Percentiles rank a stretch among this genome's conserved stretches.
phyloP scores from a whole-genome alignment of 2,888 invertebrate species.

The Xanthorhoe designata region DNA sequence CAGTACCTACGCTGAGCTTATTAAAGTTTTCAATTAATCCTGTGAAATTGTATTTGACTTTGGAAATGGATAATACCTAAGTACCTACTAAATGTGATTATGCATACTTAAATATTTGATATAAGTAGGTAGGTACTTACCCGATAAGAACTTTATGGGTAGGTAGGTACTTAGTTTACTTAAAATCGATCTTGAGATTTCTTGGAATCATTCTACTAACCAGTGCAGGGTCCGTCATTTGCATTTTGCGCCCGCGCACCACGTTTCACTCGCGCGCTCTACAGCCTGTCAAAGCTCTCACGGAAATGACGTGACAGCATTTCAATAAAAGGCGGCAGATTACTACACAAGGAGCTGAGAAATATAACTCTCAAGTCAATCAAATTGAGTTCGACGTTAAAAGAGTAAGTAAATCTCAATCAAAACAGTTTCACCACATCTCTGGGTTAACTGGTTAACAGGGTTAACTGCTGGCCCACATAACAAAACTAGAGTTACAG shows the following conservation, averaged over 20 bases:
- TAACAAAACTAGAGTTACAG: constrained; percentile 39
- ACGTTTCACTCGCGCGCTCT: constrained; percentile 53
- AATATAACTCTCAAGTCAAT: constrained; percentile 34
- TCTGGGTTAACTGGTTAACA: constrained; percentile 42
- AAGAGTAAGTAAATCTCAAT: constrained; percentile 50
- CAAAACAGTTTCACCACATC: constrained; percentile 46
- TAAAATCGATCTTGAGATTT: constrained; percentile 31
- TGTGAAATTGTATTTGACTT: no score
- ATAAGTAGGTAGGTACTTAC: no score
- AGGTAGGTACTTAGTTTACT: background rate
- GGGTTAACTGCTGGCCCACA: constrained; percentile 48
- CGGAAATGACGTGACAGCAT: constrained; percentile 31
- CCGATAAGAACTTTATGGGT: background rate
- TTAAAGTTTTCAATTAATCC: no score
- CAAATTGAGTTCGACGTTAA: constrained; percentile 46
- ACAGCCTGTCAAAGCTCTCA: constrained; percentile 44
- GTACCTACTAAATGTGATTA: no score
- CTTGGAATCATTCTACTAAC: constrained; percentile 44
- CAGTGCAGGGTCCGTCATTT: constrained; percentile 50
- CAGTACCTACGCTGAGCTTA: background rate
- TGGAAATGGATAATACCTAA: no score
- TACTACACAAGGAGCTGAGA: constrained; percentile 10
- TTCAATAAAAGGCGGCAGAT: constrained; percentile 12
- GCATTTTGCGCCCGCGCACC: constrained; percentile 52
- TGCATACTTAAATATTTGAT: no score